A percentile compares a stretch with the other conserved stretches of the same genome.
Evolutionary conservation across 2,797 vertebrate species (phyloP).

Genomic region (Thripadectes ignobilis): DNA sequence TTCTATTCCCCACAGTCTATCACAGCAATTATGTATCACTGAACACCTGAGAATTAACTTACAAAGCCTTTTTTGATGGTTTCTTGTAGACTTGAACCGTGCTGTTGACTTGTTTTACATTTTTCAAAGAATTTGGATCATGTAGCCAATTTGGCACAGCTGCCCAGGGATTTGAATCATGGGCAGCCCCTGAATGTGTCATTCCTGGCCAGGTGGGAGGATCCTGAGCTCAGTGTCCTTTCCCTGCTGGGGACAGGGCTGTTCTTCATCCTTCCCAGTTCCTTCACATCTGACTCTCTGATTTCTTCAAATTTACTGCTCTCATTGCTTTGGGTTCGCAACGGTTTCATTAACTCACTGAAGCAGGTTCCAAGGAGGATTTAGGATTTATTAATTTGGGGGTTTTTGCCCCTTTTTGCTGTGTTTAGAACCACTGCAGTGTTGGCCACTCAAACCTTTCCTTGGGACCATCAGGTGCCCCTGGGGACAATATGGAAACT

Average conservation of each 20-base stretch:
- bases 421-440: neutral
- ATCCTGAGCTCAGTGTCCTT: fast-evolving
- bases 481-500: neutral
- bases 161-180: neutral
- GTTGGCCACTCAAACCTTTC: neutral
- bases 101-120: fast-evolving
- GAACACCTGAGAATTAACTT: neutral
- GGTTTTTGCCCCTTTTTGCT: fast-evolving
- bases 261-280: neutral
- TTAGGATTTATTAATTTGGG: neutral
- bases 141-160: neutral
- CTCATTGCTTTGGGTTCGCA: neutral
- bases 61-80: neutral
- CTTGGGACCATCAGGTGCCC: neutral
- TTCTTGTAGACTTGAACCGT: neutral
- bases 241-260: neutral
- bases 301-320: neutral
- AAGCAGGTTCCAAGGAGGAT: neutral
- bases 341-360: neutral
- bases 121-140: neutral
- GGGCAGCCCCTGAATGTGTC: too few species aligned
- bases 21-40: neutral
- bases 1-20: neutral
- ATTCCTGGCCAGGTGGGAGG: neutral
- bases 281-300: neutral